These are phyloP conservation scores for Ciconia stormi DNA, from an alignment of 2,113 vertebrate genomes.

Conservation along the genomic window DNA sequence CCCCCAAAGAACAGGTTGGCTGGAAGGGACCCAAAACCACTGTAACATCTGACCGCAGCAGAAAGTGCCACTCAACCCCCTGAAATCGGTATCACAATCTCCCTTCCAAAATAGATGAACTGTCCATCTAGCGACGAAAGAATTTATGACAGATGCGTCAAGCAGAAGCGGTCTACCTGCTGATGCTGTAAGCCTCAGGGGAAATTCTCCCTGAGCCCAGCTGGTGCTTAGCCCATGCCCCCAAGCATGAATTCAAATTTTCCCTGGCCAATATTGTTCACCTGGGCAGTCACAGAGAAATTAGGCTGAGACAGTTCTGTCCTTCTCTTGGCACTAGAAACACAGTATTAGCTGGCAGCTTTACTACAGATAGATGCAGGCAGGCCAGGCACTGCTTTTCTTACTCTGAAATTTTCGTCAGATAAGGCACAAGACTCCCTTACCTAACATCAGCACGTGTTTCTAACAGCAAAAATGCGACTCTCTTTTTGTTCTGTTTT, in stretches of 20 bases:
- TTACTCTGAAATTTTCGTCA: not conserved
- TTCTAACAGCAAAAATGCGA: not conserved
- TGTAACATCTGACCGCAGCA: not conserved
- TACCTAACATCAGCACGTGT: not conserved
- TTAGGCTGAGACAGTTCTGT: not conserved
- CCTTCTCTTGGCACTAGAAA: not conserved
- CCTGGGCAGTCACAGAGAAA: not conserved
- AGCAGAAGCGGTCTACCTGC: not conserved
- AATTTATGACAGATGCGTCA: not conserved
- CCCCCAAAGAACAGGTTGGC: not conserved
- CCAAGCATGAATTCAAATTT: not conserved
- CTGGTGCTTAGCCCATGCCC: not conserved
- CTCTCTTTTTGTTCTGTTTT: not conserved
- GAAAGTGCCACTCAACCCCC: not conserved
- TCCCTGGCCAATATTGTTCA: not conserved
- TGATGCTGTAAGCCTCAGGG: not conserved
- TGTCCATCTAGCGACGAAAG: not conserved
- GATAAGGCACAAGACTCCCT: not conserved
- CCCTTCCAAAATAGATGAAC: not conserved
- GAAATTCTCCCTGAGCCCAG: not conserved
- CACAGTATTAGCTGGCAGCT: not conserved
- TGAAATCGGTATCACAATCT: not conserved
- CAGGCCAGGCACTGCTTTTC: not conserved
- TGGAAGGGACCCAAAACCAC: not conserved
- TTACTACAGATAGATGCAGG: not conserved